Percentiles rank a stretch among this genome's conserved stretches.
phyloP scores from a whole-genome alignment of 2,888 invertebrate species.

The Cheilosia scutellata region DNA sequence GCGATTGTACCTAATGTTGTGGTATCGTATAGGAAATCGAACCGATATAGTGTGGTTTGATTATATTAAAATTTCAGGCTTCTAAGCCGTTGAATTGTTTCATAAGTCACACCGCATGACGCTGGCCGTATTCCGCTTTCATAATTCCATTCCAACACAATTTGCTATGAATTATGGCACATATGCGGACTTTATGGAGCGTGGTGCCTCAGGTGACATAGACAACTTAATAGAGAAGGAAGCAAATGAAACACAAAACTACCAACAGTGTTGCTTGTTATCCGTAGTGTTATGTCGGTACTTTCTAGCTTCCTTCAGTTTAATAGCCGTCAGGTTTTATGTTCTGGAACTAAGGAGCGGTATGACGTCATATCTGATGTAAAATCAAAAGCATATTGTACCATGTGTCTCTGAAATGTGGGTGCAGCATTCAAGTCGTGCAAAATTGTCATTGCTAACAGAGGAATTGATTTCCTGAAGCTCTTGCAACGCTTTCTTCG shows the following conservation, averaged over 20 bases:
- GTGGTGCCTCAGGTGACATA: conserved; percentile 25
- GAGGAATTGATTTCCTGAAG: no score
- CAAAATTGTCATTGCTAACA: no score
- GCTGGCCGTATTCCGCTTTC: conserved; percentile 22
- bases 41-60: conserved; percentile 9
- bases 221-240: conserved; percentile 51
- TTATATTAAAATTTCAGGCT: conserved; percentile 45
- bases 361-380: no score
- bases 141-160: conserved; percentile 21
- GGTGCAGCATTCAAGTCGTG: no score
- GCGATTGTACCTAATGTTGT: not conserved
- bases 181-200: conserved; percentile 43
- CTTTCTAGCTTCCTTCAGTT: no score
- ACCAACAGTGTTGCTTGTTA: not conserved
- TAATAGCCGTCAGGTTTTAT: no score
- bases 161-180: conserved; percentile 52
- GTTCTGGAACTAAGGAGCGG: no score
- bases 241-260: not conserved
- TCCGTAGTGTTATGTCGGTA: no score
- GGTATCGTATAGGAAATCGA: conserved; percentile 47
- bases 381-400: no score
- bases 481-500: no score
- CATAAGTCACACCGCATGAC: conserved; percentile 50
- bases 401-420: no score
- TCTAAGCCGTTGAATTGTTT: conserved; percentile 61